phyloP scores from a whole-genome alignment of 2,113 vertebrate genomes.

The Polypterus senegalus region DNA sequence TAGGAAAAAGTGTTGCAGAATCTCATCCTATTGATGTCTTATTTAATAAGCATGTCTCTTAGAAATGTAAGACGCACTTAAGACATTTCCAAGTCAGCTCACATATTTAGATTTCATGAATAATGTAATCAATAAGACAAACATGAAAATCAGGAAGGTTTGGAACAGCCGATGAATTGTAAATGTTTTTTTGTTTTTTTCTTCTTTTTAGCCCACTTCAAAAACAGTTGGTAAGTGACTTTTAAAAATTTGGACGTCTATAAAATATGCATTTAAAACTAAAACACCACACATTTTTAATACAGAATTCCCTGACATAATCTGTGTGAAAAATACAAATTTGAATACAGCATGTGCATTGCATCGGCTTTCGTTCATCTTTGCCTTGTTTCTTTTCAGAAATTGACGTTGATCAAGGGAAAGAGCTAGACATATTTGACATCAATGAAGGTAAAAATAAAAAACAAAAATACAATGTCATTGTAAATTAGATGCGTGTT shows the following conservation, averaged over 20 bases:
- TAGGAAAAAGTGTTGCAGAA: no score
- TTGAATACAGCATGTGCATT: neutral
- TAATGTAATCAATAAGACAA: no score
- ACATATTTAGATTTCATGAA: no score
- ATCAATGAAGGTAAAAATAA: conserved; percentile 72
- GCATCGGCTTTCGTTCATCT: conserved; percentile 9
- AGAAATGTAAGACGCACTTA: no score
- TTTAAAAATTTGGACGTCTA: neutral
- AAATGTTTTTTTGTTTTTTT: neutral
- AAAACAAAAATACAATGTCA: neutral
- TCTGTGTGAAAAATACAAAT: conserved; percentile 7
- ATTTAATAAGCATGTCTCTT: no score
- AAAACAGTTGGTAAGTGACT: neutral
- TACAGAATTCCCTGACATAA: conserved; percentile 15
- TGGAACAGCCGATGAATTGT: no score
- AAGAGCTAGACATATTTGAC: conserved; percentile 73
- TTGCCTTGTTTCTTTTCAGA: conserved; percentile 43
- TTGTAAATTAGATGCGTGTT: neutral
- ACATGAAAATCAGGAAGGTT: no score
- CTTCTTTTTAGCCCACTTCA: neutral
- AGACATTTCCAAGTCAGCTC: no score
- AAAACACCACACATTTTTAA: neutral
- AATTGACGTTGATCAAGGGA: conserved; percentile 64
- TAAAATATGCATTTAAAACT: neutral
- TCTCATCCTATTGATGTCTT: no score